phyloP scores from a whole-genome alignment of 2,888 invertebrate genomes.

The Orchesellides sinensis region DNA sequence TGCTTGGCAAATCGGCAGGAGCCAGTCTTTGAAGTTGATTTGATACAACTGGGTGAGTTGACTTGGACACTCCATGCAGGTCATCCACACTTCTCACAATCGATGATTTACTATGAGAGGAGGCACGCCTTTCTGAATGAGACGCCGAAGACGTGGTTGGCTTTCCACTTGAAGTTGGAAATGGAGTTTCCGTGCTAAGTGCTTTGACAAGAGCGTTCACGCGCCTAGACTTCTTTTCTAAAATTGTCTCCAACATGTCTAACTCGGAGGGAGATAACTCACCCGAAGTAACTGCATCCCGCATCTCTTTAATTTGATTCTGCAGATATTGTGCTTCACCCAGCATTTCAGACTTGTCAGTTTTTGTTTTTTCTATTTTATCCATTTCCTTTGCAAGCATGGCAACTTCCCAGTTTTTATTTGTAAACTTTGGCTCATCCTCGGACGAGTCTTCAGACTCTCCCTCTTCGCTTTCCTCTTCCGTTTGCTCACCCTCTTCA shows the following conservation, averaged over 20 bases:
- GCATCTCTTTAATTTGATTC: slow-evolving; percentile 74
- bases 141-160: slow-evolving; percentile 11
- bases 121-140: slow-evolving; percentile 13
- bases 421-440: slow-evolving; percentile 67
- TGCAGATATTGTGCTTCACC: slow-evolving; percentile 74
- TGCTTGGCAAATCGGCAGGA: slow-evolving; percentile 34
- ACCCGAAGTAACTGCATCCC: slow-evolving; percentile 72
- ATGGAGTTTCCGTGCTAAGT: slow-evolving; percentile 72
- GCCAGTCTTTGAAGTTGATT: slow-evolving; percentile 38
- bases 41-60: slow-evolving; percentile 18
- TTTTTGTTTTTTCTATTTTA: slow-evolving; percentile 74
- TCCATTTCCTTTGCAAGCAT: slow-evolving; percentile 87
- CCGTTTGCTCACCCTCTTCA: slow-evolving; percentile 64
- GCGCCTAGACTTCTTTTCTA: slow-evolving; percentile 72
- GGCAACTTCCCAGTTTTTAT: slow-evolving; percentile 84
- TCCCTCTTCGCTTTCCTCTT: slow-evolving; percentile 75
- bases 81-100: slow-evolving; percentile 71
- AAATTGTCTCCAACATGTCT: slow-evolving; percentile 75
- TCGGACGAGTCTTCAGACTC: slow-evolving; percentile 45
- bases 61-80: slow-evolving; percentile 43
- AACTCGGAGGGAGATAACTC: slow-evolving; percentile 74
- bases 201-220: slow-evolving; percentile 74
- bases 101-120: slow-evolving; percentile 1
- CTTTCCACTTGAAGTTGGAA: slow-evolving; percentile 12
- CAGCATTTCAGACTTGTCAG: slow-evolving; percentile 74